Evolutionary conservation across 2,888 invertebrate genomes (phyloP).

Genomic region (Prenolepis imparis): DNA sequence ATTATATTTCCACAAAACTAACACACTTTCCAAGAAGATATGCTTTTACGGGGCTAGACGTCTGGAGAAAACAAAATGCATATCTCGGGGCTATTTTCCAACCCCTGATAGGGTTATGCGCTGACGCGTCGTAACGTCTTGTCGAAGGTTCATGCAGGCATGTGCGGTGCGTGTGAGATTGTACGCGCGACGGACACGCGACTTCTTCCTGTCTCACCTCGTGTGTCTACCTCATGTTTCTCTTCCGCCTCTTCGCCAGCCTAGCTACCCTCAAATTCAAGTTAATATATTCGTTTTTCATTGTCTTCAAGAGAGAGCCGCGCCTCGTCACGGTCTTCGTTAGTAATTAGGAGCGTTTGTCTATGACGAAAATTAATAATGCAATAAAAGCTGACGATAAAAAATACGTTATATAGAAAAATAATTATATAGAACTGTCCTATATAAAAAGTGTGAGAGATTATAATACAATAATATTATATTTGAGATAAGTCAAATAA

Average conservation of each 20-base stretch:
- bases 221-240: slow-evolving; percentile 72
- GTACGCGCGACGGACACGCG: slow-evolving; percentile 73
- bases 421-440: too few species aligned
- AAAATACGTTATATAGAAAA: too few species aligned
- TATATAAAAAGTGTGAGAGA: neutral
- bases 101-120: slow-evolving; percentile 33
- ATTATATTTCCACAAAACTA: neutral
- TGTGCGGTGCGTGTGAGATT: slow-evolving; percentile 61
- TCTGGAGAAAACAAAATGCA: slow-evolving; percentile 13
- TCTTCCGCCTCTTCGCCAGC: slow-evolving; percentile 74
- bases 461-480: neutral
- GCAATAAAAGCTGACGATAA: neutral
- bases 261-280: slow-evolving; percentile 54
- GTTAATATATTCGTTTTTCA: slow-evolving; percentile 78
- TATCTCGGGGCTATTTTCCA: slow-evolving; percentile 8
- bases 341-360: slow-evolving; percentile 43
- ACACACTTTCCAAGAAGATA: neutral
- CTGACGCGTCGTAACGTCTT: slow-evolving; percentile 59
- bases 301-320: slow-evolving; percentile 65
- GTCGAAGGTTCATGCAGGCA: slow-evolving; percentile 50
- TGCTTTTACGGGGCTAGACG: neutral
- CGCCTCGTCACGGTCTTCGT: slow-evolving; percentile 58
- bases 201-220: slow-evolving; percentile 75
- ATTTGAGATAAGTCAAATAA: neutral
- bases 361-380: neutral